Evolutionary conservation across 2,113 vertebrate species (phyloP).

Genomic region (Epinephelus moara): DNA sequence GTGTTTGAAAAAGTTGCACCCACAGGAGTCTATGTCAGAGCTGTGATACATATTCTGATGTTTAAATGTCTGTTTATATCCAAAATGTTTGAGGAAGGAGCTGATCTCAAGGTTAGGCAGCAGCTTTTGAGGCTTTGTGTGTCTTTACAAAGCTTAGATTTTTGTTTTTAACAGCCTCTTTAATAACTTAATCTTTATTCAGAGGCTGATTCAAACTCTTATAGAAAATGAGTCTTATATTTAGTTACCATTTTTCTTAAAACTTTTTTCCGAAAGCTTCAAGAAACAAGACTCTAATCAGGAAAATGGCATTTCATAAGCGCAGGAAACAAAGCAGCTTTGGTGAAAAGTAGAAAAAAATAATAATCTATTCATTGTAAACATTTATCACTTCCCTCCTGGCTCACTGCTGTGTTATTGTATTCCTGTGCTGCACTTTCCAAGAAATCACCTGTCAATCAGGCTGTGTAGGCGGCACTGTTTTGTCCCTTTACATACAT

Average conservation of each 20-base stretch:
- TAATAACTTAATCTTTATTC: neutral
- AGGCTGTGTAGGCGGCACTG: slow-evolving; percentile 44
- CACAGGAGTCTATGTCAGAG: slow-evolving; percentile 25
- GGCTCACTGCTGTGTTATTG: slow-evolving; percentile 20
- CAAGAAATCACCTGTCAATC: slow-evolving; percentile 52
- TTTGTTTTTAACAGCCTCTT: neutral
- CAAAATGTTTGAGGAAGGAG: neutral
- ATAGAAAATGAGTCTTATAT: neutral
- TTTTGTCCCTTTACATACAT: slow-evolving; percentile 44
- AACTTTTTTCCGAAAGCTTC: neutral
- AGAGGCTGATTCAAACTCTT: neutral
- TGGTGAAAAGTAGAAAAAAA: neutral
- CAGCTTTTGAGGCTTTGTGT: neutral
- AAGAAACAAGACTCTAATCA: neutral
- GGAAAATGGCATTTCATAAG: neutral
- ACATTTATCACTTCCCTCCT: neutral
- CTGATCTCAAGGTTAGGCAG: neutral
- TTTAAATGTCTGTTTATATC: slow-evolving; percentile 5
- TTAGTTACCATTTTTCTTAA: neutral
- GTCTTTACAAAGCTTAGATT: neutral
- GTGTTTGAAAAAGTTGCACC: slow-evolving; percentile 16
- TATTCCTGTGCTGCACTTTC: slow-evolving; percentile 34
- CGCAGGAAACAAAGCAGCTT: slow-evolving; percentile 1
- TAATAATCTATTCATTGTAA: slow-evolving; percentile 13
- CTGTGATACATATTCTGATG: slow-evolving; percentile 32